These are phyloP conservation scores for Bimastos eiseni DNA, from an alignment of 2,888 invertebrate species.

Conservation along the genomic window DNA sequence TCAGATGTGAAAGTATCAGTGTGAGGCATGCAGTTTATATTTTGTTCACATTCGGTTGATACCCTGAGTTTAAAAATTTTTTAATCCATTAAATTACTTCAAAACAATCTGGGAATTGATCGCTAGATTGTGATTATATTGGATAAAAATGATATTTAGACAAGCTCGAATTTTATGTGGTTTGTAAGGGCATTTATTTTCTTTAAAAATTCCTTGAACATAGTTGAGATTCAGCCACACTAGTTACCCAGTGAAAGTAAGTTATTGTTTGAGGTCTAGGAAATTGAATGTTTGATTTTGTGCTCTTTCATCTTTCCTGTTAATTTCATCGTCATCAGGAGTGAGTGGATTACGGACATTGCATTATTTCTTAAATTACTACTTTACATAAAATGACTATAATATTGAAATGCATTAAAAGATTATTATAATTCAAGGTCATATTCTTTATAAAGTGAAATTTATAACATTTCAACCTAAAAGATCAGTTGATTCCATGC, in stretches of 20 bases:
- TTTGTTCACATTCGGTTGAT: neutral
- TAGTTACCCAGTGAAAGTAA: neutral
- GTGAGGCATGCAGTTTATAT: neutral
- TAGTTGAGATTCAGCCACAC: neutral
- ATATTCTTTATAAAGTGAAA: neutral
- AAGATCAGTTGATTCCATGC: too few species aligned
- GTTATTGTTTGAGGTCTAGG: neutral
- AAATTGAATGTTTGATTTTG: neutral
- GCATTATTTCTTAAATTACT: neutral
- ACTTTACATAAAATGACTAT: neutral
- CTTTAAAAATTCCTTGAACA: neutral
- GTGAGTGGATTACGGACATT: neutral
- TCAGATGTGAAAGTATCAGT: neutral
- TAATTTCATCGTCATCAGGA: neutral
- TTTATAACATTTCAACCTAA: too few species aligned
- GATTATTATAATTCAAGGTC: neutral
- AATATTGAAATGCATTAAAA: neutral
- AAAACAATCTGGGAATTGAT: neutral
- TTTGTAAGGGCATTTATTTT: neutral
- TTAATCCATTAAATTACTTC: neutral
- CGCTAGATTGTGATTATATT: neutral
- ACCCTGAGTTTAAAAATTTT: neutral
- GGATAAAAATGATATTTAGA: neutral
- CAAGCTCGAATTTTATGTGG: neutral
- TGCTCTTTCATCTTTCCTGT: neutral